Conservation (phyloP, 2,888 invertebrate species). For the Yponomeuta malinellus region DNA sequence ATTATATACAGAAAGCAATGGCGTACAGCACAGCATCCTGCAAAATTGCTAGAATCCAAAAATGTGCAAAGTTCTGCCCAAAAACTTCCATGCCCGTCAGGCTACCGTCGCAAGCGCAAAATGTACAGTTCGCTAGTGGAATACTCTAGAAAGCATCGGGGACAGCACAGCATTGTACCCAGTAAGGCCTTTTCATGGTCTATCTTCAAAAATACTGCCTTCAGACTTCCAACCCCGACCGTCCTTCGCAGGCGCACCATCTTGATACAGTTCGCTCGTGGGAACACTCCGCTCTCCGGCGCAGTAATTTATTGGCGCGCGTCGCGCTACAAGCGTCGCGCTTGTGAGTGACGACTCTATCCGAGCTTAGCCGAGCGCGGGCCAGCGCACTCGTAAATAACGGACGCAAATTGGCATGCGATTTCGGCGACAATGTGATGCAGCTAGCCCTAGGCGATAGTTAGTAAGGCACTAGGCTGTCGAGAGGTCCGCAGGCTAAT, state of each 20-base stretch:
- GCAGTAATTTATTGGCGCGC: constrained; percentile 11
- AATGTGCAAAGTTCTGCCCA: too few species aligned
- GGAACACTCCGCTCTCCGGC: constrained; percentile 5
- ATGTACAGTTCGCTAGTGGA: too few species aligned
- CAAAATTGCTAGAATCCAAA: too few species aligned
- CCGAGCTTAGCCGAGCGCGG: background rate
- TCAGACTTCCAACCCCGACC: background rate
- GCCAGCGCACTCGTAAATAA: constrained; percentile 5
- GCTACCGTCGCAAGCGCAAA: background rate
- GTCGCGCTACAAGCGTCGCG: constrained; percentile 5
- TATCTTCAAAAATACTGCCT: too few species aligned
- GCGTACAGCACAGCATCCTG: too few species aligned
- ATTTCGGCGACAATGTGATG: background rate
- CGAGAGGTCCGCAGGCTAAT: too few species aligned
- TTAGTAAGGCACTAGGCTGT: too few species aligned
- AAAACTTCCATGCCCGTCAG: background rate
- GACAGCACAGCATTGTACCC: too few species aligned
- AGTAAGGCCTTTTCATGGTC: too few species aligned
- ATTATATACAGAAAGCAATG: too few species aligned
- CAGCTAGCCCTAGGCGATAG: too few species aligned
- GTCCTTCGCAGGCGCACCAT: constrained; percentile 2
- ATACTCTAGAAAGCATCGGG: too few species aligned
- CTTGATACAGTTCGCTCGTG: constrained; percentile 13
- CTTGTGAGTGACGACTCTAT: constrained; percentile 12
- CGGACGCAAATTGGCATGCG: constrained; percentile 4